phyloP scores from a whole-genome alignment of 2,113 vertebrate genomes.

The Dicentrarchus labrax region DNA sequence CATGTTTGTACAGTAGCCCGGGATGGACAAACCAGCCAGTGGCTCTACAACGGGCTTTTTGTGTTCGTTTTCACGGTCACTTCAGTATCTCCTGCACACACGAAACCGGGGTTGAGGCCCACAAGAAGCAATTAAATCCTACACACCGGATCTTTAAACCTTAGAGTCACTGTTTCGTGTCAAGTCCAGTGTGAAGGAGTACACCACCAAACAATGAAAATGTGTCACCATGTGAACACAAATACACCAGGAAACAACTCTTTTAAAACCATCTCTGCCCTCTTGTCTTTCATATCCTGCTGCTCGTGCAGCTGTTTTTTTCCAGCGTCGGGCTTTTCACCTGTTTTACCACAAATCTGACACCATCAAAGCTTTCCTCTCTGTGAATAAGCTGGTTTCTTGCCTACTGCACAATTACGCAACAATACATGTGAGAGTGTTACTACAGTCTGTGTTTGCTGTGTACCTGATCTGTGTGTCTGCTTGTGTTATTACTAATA shows the following conservation, averaged over 20 bases:
- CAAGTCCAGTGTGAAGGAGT: background rate
- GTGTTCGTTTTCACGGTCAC: too few relatives aligned
- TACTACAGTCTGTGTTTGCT: background rate
- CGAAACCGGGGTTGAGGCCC: too few relatives aligned
- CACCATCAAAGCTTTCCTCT: background rate
- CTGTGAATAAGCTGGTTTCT: background rate
- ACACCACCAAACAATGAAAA: slow-evolving; percentile 32
- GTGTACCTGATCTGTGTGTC: background rate
- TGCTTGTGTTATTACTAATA: background rate
- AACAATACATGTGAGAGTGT: background rate
- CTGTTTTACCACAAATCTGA: background rate
- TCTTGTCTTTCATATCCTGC: slow-evolving; percentile 50
- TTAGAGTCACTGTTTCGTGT: background rate
- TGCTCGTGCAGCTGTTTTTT: background rate
- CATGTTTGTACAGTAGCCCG: too few relatives aligned
- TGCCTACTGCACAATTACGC: background rate
- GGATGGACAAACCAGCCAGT: too few relatives aligned
- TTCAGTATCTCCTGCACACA: too few relatives aligned
- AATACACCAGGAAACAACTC: slow-evolving; percentile 48
- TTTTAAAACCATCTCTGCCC: slow-evolving; percentile 23
- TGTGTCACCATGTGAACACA: slow-evolving; percentile 37
- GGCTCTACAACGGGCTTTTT: too few relatives aligned
- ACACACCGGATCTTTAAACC: too few relatives aligned
- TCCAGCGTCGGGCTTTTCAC: too few relatives aligned
- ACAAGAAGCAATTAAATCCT: too few relatives aligned